Conservation (phyloP, 2,113 vertebrate species). For the Gobius niger region DNA sequence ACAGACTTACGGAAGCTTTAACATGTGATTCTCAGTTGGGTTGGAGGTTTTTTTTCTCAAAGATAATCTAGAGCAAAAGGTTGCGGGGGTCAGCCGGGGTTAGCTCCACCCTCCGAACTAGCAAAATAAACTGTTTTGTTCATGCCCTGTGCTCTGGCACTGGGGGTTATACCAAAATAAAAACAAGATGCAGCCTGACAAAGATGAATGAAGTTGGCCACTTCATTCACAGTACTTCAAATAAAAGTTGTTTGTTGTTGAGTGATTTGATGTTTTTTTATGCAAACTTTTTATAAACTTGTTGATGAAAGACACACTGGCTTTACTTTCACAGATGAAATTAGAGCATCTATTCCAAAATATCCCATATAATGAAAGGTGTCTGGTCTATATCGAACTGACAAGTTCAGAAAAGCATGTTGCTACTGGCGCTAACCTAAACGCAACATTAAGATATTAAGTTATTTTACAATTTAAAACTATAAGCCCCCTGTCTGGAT, state of each 20-base stretch:
- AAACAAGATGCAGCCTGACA: not conserved
- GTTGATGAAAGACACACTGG: too few relatives aligned
- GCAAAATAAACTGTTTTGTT: constrained; percentile 5
- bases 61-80: constrained; percentile 5
- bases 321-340: not conserved
- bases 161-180: constrained; percentile 9
- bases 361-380: not conserved
- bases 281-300: too few relatives aligned
- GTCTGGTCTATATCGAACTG: not conserved
- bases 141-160: constrained; percentile 3
- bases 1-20: constrained; percentile 7
- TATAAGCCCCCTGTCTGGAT: not conserved
- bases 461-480: not conserved
- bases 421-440: not conserved
- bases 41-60: constrained; percentile 15
- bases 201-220: not conserved
- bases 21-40: constrained; percentile 16
- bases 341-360: not conserved
- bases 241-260: not conserved
- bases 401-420: not conserved
- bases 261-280: too few relatives aligned
- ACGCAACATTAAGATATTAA: not conserved
- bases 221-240: not conserved
- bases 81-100: constrained; percentile 7
- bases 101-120: not conserved